phyloP scores from a whole-genome alignment of 2,888 invertebrate species.

The Lissocephala sabroskyi region DNA sequence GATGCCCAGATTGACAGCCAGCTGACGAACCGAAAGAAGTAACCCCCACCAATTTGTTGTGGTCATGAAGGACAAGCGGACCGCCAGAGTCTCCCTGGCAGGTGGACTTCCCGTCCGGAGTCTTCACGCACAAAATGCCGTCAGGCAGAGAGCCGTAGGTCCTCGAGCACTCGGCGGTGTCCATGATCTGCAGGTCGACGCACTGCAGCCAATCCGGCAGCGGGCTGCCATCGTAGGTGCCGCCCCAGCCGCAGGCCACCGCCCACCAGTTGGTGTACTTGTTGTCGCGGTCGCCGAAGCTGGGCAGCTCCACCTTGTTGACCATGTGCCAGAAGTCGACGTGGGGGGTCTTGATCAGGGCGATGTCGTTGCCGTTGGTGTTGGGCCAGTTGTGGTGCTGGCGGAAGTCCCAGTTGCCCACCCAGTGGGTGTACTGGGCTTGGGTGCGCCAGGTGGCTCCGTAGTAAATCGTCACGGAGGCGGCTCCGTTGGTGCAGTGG shows the following conservation, averaged over 20 bases:
- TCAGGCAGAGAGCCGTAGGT: slow-evolving; percentile 58
- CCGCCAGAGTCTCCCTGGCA: slow-evolving; percentile 52
- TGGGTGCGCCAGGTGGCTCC: slow-evolving; percentile 50
- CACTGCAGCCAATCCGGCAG: slow-evolving; percentile 59
- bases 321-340: slow-evolving; percentile 25
- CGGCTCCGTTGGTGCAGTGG: slow-evolving; percentile 35
- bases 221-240: slow-evolving; percentile 43
- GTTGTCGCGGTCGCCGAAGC: slow-evolving; percentile 5
- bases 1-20: slow-evolving; percentile 34
- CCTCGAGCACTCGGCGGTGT: slow-evolving; percentile 65
- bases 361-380: slow-evolving; percentile 37
- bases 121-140: slow-evolving; percentile 28
- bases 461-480: slow-evolving; percentile 44
- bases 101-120: slow-evolving; percentile 34
- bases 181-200: slow-evolving; percentile 42
- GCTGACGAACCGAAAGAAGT: slow-evolving; percentile 32
- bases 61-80: slow-evolving; percentile 40
- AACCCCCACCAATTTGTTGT: slow-evolving; percentile 33
- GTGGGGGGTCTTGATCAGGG: slow-evolving; percentile 33
- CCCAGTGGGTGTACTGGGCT: slow-evolving; percentile 36
- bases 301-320: slow-evolving; percentile 21
- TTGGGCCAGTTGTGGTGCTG: slow-evolving; percentile 63
- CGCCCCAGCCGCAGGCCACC: slow-evolving; percentile 56
- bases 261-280: slow-evolving; percentile 9
- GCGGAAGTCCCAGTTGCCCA: slow-evolving; percentile 35